Evolutionary conservation across 2,888 invertebrate species (phyloP), one percentile per base, ranked within the genome.

Genomic region (Himalopsyche tibetana): DNA sequence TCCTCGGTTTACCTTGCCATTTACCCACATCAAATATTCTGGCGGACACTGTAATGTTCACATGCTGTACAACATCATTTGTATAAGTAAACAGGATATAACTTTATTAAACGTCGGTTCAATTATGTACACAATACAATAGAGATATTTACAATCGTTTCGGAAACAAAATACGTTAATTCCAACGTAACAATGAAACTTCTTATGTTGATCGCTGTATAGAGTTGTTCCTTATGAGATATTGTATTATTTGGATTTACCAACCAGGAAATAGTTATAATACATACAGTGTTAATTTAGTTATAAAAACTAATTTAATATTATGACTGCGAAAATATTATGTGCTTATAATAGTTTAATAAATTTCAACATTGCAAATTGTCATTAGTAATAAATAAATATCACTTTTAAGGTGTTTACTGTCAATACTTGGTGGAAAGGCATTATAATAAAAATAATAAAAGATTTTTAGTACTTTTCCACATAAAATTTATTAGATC

Each of bases 21-120:
- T 82, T 82, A 82, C 82, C 82, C 82, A 51, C 82, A 82, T 82
- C 82, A 82, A 82, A 82, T 63, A 63, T 63, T 63, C 63, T 63
- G 63, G 63, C 63, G 63, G 63, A 63, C 63, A 63, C 19, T 63
- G 63, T 63, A 12, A 63, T 63, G n/a, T 63, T 63, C 63, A 63
- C 63, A 63, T 63, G 63, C 63, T 19, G 63, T 63, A 63, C 63
- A 28, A 28, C 63, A 28, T 63, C 63, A 63, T 63, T 63, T 63
- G 63, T 63, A 63, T 63, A 63, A 19, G 63, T 63, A 63, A 63
- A 63, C 63, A 63, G 63, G 63, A 63, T 63, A 63, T 63, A 63
- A 63, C 63, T 63, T 63, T 19, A 63, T 63, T 63, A 63, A 63
- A 63, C 28, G 63, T 63, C 19, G 63, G 63, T 19, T 63, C 63